Evolutionary conservation across 37 sponge, comb jelly and placozoan species (phyloP), one percentile per base, ranked within the genome.

Genomic region (Diacarnus erythraeanus): DNA sequence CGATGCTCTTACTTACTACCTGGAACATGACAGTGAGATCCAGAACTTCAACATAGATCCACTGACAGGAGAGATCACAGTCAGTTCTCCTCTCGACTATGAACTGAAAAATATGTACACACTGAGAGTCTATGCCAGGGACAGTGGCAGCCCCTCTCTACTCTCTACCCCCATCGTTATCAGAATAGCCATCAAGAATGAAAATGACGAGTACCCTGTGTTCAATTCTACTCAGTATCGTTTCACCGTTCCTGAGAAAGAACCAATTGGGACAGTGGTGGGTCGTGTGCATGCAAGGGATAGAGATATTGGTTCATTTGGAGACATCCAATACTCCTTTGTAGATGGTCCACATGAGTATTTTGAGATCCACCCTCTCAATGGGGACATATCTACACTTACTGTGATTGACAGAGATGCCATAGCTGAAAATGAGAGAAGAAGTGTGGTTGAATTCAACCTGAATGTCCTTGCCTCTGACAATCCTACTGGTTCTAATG

Each of bases 51-150:
- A 38, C 17, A 85, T 95, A 31, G 81, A 95, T 36, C 47, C 85
- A 3, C 69, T 56, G 35, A 77, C 76, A 38, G 96, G 96, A 60
- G 77, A 59, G 40, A 70, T 92, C 35, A 64, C 20, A 22, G 41
- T 90, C 29, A 38, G 36, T 26, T 31, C 27, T 22, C 1, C 17
- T 20, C 77, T 95, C 0, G 87, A 92, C 59, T 88, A 69, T 84
- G 93, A 95, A 41, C 65, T 29, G n/a, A 37, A 34, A 1, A 23
- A 67, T 0, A 3, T 10, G 8, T 89, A 95, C 64, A 41, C 22
- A 1, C 74, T 95, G 47, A 77, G 38, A 2, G 64, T 95, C 5
- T 12, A 56, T 36, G 96, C 93, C 37, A 70, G 34, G 56, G 96
- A 95, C 71, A 77, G 68, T 2, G 96, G 96, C 5, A 69, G 74